These are phyloP conservation scores for Terrapene triunguis DNA, from an alignment of 2,113 vertebrate species.

Conservation along the genomic window DNA sequence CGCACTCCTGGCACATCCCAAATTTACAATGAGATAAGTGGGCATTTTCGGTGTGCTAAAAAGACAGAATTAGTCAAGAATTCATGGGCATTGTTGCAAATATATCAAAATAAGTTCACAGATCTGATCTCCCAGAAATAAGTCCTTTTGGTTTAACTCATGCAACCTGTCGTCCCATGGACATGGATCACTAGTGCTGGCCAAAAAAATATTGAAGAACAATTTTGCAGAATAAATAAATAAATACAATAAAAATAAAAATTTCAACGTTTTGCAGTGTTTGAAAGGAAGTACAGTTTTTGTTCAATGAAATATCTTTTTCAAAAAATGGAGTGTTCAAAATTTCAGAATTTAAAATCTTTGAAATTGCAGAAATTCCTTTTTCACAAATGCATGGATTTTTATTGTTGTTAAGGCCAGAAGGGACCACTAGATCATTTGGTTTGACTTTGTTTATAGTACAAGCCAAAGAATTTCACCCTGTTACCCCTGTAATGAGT, in stretches of 20 bases:
- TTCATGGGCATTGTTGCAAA: constrained; percentile 69
- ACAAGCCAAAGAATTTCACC: not conserved
- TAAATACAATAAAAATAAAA: not conserved
- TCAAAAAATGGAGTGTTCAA: not conserved
- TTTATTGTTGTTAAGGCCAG: constrained; percentile 22
- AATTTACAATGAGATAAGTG: constrained; percentile 61
- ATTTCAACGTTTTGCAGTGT: not conserved
- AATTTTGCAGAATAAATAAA: not conserved
- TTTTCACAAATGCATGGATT: not conserved
- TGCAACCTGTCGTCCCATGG: not conserved
- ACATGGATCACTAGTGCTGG: not conserved
- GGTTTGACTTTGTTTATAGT: constrained; percentile 32
- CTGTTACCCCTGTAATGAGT: not conserved
- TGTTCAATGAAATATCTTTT: not conserved
- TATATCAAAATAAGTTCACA: not conserved
- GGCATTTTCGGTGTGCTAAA: constrained; percentile 26
- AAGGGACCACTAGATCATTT: constrained; percentile 4
- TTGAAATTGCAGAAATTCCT: not conserved
- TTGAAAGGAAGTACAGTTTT: not conserved
- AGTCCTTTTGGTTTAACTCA: not conserved
- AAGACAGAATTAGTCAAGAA: constrained; percentile 55
- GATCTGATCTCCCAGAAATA: constrained; percentile 6
- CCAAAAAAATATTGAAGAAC: not conserved
- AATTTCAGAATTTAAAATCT: not conserved
- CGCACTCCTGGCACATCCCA: constrained; percentile 61